phyloP scores from a whole-genome alignment of 2,888 invertebrate species.

The Parapristionchus giblindavisi region DNA sequence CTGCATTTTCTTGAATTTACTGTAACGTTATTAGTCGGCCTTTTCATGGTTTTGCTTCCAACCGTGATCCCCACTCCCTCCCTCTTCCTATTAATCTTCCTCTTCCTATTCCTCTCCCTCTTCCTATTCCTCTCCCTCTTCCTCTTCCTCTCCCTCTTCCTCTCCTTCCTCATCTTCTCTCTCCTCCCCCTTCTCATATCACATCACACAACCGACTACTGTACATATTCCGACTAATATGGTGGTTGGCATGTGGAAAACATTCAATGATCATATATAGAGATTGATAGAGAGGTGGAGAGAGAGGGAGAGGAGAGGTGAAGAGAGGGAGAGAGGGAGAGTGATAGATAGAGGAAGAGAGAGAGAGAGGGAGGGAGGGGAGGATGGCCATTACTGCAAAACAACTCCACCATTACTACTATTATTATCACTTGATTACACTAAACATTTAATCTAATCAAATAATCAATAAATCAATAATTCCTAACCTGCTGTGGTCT shows the following conservation, averaged over 20 bases:
- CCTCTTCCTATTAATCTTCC: background rate
- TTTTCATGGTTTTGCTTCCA: no score
- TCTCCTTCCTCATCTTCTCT: background rate
- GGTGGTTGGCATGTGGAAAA: no score
- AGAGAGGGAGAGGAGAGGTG: constrained; percentile 14
- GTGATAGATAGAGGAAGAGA: constrained; percentile 9
- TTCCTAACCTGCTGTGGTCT: constrained; percentile 93
- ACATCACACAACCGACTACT: no score
- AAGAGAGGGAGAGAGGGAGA: background rate
- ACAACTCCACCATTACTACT: constrained; percentile 2
- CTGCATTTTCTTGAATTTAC: no score
- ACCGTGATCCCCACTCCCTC: no score
- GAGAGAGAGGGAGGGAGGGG: constrained; percentile 1
- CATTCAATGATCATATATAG: no score
- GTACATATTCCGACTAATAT: no score
- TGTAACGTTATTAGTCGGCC: no score
- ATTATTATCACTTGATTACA: background rate
- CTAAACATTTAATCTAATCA: background rate
- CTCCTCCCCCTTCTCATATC: background rate
- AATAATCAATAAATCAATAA: background rate
- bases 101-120: background rate
- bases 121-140: background rate
- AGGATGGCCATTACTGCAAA: background rate
- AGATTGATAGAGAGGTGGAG: no score
- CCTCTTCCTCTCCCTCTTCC: background rate